Percentiles rank a stretch among this genome's conserved stretches.
phyloP scores from a whole-genome alignment of 2,888 invertebrate species.

The Tigriopus californicus region DNA sequence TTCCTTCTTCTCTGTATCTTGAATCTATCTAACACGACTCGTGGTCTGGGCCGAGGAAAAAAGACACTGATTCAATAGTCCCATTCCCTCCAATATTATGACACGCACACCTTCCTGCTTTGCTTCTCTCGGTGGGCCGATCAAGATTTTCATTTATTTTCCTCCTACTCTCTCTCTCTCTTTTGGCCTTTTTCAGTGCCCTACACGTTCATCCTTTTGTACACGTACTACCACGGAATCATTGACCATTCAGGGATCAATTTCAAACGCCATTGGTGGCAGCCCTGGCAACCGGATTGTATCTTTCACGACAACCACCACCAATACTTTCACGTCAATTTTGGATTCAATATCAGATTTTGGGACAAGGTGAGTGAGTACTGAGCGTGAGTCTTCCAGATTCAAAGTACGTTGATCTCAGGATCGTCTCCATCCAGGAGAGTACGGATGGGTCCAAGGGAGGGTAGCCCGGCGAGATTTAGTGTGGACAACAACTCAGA shows the following conservation, averaged over 20 bases:
- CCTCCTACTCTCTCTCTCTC: too few species aligned
- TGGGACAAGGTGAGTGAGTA: constrained; percentile 42
- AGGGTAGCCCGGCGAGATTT: too few species aligned
- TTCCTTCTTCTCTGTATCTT: too few species aligned
- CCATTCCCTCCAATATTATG: too few species aligned
- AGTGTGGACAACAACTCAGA: too few species aligned
- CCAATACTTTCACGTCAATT: constrained; percentile 57
- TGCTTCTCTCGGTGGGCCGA: too few species aligned
- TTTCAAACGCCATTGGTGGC: constrained; percentile 35
- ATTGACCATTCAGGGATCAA: constrained; percentile 54
- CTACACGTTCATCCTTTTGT: constrained; percentile 27
- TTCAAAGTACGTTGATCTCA: too few species aligned
- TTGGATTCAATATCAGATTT: constrained; percentile 46
- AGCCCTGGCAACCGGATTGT: constrained; percentile 40
- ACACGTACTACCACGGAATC: constrained; percentile 51
- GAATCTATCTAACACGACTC: too few species aligned
- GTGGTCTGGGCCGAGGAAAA: too few species aligned
- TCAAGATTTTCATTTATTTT: too few species aligned
- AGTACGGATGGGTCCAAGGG: constrained; percentile 17
- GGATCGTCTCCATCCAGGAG: constrained; percentile 20
- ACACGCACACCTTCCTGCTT: too few species aligned
- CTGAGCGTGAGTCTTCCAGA: not conserved
- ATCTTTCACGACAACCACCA: constrained; percentile 59
- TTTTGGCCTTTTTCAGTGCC: constrained; percentile 26
- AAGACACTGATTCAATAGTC: too few species aligned